A percentile compares a stretch with the other conserved stretches of the same genome.
Evolutionary conservation across 2,888 invertebrate genomes (phyloP).

Genomic region (Chromoteleia sp.): DNA sequence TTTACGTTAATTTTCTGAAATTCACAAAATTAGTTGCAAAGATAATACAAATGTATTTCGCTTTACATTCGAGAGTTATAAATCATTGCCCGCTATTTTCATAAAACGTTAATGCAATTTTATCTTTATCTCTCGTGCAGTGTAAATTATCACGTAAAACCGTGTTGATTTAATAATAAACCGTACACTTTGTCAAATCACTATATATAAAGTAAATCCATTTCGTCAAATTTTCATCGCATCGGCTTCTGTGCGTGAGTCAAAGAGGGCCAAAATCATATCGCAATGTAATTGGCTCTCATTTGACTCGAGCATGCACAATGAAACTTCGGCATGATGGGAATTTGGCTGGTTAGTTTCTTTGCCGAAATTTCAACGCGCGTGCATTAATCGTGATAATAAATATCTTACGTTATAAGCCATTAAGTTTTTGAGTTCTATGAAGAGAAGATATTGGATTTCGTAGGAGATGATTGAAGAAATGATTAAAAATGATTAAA

Average conservation of each 20-base stretch:
- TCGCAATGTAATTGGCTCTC: constrained; percentile 48
- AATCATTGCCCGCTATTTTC: not conserved
- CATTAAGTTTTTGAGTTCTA: not conserved
- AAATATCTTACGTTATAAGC: not conserved
- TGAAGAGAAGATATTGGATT: too few relatives aligned
- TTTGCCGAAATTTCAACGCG: constrained; percentile 26
- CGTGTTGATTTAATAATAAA: constrained; percentile 52
- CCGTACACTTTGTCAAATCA: constrained; percentile 51
- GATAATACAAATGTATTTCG: too few relatives aligned
- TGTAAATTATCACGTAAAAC: constrained; percentile 41
- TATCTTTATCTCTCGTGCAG: constrained; percentile 30
- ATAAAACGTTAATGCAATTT: constrained; percentile 22
- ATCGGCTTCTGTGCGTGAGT: constrained; percentile 40
- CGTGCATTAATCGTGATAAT: constrained; percentile 6
- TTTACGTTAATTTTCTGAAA: too few relatives aligned
- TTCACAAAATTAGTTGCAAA: too few relatives aligned
- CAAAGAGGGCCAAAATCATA: constrained; percentile 53
- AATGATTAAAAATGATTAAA: too few relatives aligned
- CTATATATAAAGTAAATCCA: constrained; percentile 48
- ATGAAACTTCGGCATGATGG: constrained; percentile 46
- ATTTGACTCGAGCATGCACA: constrained; percentile 48
- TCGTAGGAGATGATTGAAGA: too few relatives aligned
- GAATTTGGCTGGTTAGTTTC: constrained; percentile 33
- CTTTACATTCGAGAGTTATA: too few relatives aligned
- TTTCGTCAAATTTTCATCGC: constrained; percentile 49